phyloP scores from a whole-genome alignment of 2,888 invertebrate species.

The Nipponacmea schrenckii region DNA sequence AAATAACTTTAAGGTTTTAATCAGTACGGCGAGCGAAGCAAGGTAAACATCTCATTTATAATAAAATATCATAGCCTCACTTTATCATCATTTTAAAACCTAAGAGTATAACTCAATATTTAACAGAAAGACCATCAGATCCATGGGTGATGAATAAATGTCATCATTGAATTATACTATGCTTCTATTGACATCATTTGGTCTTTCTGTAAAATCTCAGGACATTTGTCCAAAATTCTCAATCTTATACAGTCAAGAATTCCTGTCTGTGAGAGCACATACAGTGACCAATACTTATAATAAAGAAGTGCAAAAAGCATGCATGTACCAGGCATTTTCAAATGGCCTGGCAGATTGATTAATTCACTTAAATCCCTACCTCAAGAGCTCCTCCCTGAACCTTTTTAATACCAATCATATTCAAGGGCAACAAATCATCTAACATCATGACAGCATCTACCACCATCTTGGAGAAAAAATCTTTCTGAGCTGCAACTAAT shows the following conservation, averaged over 20 bases:
- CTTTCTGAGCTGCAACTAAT: slow-evolving; percentile 93
- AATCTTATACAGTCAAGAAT: background rate
- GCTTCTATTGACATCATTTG: background rate
- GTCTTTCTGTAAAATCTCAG: background rate
- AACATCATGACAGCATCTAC: slow-evolving; percentile 92
- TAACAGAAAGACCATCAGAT: background rate
- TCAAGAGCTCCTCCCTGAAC: slow-evolving; percentile 81
- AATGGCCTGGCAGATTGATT: background rate
- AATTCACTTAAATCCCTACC: slow-evolving; percentile 67
- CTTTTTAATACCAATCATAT: slow-evolving; percentile 99
- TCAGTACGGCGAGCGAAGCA: no score
- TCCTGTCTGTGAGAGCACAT: no score
- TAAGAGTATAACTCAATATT: background rate
- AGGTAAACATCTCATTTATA: no score
- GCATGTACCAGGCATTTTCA: background rate
- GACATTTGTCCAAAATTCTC: background rate
- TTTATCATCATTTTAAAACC: background rate
- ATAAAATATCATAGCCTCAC: background rate
- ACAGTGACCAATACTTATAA: background rate
- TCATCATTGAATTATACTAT: slow-evolving; percentile 7
- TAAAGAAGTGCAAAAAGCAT: background rate
- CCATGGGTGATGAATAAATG: background rate
- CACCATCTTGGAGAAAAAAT: slow-evolving; percentile 95
- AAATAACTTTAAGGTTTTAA: background rate
- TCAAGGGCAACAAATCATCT: slow-evolving; percentile 90